These are phyloP conservation scores for Crotalus helleri DNA, from an alignment of 2,113 vertebrate genomes.

Conservation along the genomic window DNA sequence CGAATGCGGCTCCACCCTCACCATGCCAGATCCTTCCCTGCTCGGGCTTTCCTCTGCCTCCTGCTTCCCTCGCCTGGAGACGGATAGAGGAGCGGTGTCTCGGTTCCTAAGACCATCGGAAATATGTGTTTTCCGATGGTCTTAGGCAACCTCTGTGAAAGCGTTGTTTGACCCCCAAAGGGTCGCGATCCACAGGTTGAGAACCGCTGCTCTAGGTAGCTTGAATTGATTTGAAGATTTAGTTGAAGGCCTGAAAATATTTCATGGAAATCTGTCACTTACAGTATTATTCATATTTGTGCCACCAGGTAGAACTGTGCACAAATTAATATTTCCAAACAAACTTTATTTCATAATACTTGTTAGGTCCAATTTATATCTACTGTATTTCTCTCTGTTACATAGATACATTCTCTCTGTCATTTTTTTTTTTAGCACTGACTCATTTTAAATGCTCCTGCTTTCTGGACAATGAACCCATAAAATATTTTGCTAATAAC, in stretches of 20 bases:
- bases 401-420: background rate
- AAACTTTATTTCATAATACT: background rate
- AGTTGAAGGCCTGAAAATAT: background rate
- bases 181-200: too few species aligned
- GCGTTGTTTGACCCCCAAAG: too few species aligned
- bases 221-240: background rate
- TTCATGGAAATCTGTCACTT: background rate
- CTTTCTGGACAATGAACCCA: background rate
- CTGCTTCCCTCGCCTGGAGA: too few species aligned
- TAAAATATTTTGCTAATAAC: background rate
- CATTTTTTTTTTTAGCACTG: background rate
- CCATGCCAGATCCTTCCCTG: too few species aligned
- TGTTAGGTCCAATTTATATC: background rate
- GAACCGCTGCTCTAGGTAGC: too few species aligned
- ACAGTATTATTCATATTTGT: background rate
- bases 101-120: too few species aligned
- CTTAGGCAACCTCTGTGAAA: too few species aligned
- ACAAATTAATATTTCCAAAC: background rate
- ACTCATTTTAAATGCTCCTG: background rate
- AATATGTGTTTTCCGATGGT: too few species aligned
- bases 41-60: too few species aligned
- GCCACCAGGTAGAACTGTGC: background rate
- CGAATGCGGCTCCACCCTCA: too few species aligned
- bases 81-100: too few species aligned
- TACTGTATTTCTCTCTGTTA: background rate